phyloP scores from a whole-genome alignment of 2,797 vertebrate genomes.

The Huso huso region DNA sequence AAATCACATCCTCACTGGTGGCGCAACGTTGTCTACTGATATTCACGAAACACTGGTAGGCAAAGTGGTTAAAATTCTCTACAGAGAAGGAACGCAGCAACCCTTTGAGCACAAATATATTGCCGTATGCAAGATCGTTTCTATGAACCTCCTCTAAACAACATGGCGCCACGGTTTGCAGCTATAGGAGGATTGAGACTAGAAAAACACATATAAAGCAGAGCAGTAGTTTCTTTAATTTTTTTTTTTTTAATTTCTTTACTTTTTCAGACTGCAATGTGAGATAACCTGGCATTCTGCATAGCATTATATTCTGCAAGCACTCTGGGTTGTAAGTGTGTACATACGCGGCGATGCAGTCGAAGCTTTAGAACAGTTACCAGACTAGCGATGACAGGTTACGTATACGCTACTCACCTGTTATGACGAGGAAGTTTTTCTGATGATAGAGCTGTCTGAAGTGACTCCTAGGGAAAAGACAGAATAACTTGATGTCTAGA shows the following conservation, averaged over 20 bases:
- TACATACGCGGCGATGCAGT: too few relatives aligned
- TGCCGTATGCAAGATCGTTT: conserved; percentile 31
- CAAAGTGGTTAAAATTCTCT: neutral
- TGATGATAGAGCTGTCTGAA: neutral
- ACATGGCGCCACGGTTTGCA: conserved; percentile 45
- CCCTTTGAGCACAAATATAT: too few relatives aligned
- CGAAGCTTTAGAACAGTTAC: too few relatives aligned
- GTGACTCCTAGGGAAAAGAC: too few relatives aligned
- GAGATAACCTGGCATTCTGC: too few relatives aligned
- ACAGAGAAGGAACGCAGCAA: conserved; percentile 10
- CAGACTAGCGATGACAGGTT: conserved; percentile 20
- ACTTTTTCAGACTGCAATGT: too few relatives aligned
- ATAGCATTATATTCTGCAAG: too few relatives aligned
- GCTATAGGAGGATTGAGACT: conserved; percentile 24
- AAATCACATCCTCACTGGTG: neutral
- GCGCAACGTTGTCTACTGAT: neutral
- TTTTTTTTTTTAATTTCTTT: too few relatives aligned
- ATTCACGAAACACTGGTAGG: conserved; percentile 9
- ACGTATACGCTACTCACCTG: conserved; percentile 29
- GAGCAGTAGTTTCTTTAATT: too few relatives aligned
- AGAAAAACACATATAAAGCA: neutral
- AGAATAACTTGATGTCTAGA: too few relatives aligned
- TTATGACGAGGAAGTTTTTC: conserved; percentile 25
- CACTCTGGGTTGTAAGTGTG: too few relatives aligned
- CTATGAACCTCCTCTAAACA: conserved; percentile 37